Evolutionary conservation across 1,140 invertebrate species (phyloP).

Genomic region (Drosophila ohnishii): DNA sequence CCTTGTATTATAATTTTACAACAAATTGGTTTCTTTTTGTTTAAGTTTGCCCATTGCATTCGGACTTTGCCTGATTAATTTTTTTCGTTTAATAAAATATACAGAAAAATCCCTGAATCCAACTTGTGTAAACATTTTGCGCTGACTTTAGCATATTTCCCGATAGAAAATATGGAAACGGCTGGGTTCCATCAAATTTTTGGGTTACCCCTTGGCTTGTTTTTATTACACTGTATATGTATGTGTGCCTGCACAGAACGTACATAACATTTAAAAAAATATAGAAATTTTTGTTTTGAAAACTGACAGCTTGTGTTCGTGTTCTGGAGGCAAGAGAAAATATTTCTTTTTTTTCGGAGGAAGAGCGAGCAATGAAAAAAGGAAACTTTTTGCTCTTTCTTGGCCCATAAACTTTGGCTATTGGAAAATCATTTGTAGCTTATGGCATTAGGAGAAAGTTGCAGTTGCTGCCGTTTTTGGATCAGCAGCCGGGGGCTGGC

Average conservation of each 20-base stretch:
- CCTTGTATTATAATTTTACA: slow-evolving; percentile 32
- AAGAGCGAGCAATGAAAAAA: slow-evolving; percentile 6
- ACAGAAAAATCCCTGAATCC: slow-evolving; percentile 10
- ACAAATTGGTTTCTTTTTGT: slow-evolving; percentile 27
- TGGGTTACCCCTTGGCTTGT: slow-evolving; percentile 24
- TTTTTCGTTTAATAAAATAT: slow-evolving; percentile 21
- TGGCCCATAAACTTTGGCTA: slow-evolving; percentile 34
- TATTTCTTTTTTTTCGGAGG: neutral
- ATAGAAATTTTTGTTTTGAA: slow-evolving; percentile 36
- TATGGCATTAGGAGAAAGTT: slow-evolving; percentile 59
- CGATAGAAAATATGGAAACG: slow-evolving; percentile 18
- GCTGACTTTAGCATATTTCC: neutral
- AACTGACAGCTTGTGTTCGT: slow-evolving; percentile 49
- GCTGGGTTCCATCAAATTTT: slow-evolving; percentile 60
- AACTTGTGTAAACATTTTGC: slow-evolving; percentile 57
- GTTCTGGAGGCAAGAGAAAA: slow-evolving; percentile 38
- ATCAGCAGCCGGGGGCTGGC: slow-evolving; percentile 19
- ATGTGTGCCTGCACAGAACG: slow-evolving; percentile 4
- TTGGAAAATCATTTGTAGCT: slow-evolving; percentile 44
- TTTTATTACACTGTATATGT: slow-evolving; percentile 49
- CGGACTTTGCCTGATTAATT: slow-evolving; percentile 25
- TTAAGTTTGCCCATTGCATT: slow-evolving; percentile 19
- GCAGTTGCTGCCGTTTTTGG: slow-evolving; percentile 40
- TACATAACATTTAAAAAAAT: slow-evolving; percentile 19
- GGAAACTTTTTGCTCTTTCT: slow-evolving; percentile 4